These are phyloP conservation scores for Reticulitermes speratus DNA, from an alignment of 1,140 invertebrate genomes.

Conservation along the genomic window DNA sequence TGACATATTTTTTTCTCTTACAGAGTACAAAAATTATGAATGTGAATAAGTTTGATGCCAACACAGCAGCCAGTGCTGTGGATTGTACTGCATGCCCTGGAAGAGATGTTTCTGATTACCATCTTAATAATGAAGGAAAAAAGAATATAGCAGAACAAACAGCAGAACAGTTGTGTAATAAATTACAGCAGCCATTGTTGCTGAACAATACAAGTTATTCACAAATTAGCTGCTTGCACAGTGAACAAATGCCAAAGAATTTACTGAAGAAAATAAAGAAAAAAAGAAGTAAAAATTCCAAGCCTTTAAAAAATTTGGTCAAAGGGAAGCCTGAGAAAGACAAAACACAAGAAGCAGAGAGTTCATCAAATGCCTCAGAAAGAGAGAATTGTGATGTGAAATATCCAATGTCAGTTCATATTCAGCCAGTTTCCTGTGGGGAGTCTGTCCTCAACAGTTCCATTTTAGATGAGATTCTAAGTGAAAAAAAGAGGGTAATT, in stretches of 20 bases:
- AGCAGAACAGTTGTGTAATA: background rate
- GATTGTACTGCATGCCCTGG: background rate
- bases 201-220: background rate
- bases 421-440: background rate
- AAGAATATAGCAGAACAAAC: background rate
- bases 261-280: background rate
- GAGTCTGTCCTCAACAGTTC: slow-evolving; percentile 1
- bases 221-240: background rate
- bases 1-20: background rate
- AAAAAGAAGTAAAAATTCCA: background rate
- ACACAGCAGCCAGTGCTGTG: background rate
- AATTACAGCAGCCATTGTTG: background rate
- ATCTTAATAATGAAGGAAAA: background rate
- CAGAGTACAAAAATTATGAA: background rate
- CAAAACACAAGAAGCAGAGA: background rate
- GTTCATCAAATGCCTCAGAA: background rate
- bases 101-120: background rate
- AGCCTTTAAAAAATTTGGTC: background rate
- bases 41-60: background rate
- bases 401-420: background rate
- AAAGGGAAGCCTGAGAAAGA: background rate
- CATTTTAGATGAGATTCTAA: background rate
- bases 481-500: slow-evolving; percentile 14
- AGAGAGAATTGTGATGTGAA: background rate
- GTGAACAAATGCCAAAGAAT: background rate